Evolutionary conservation across 2,888 invertebrate genomes (phyloP).

Genomic region (Furcula furcula): DNA sequence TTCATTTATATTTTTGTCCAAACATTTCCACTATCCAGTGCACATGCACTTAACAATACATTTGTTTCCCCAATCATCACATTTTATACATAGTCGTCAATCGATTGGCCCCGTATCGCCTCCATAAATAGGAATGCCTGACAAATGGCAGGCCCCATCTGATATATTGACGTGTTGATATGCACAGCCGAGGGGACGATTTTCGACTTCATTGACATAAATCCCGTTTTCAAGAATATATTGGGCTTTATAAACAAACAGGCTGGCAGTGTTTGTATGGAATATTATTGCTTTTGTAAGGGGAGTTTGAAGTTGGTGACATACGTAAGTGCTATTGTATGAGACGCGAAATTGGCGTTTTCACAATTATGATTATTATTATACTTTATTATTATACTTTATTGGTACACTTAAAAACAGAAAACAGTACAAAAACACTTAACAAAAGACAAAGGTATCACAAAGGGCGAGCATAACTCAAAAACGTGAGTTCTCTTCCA

Average conservation of each 20-base stretch:
- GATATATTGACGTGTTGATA: constrained; percentile 61
- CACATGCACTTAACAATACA: constrained; percentile 14
- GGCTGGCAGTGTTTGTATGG: constrained; percentile 29
- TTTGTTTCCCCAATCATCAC: constrained; percentile 8
- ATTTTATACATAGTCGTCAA: constrained; percentile 12
- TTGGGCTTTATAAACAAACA: constrained; percentile 35
- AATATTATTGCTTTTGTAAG: constrained; percentile 32
- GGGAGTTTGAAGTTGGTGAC: constrained; percentile 8
- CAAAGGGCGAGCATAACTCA: too few species aligned
- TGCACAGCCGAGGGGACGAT: constrained; percentile 46
- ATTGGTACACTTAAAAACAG: too few species aligned
- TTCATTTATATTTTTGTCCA: too few species aligned
- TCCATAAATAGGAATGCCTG: constrained; percentile 50
- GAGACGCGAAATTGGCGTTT: too few species aligned
- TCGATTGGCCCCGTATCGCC: constrained; percentile 36
- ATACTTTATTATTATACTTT: too few species aligned
- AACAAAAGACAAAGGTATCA: too few species aligned
- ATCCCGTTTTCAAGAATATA: constrained; percentile 42
- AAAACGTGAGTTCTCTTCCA: too few species aligned
- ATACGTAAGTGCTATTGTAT: too few species aligned
- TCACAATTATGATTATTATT: too few species aligned
- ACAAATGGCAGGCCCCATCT: constrained; percentile 55
- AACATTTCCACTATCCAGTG: constrained; percentile 11
- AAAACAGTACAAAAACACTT: too few species aligned
- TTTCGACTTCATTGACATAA: constrained; percentile 47